Evolutionary conservation across 2,797 vertebrate species (phyloP), one percentile per base, ranked within the genome.

Genomic region (Arctocebus calabarensis): DNA sequence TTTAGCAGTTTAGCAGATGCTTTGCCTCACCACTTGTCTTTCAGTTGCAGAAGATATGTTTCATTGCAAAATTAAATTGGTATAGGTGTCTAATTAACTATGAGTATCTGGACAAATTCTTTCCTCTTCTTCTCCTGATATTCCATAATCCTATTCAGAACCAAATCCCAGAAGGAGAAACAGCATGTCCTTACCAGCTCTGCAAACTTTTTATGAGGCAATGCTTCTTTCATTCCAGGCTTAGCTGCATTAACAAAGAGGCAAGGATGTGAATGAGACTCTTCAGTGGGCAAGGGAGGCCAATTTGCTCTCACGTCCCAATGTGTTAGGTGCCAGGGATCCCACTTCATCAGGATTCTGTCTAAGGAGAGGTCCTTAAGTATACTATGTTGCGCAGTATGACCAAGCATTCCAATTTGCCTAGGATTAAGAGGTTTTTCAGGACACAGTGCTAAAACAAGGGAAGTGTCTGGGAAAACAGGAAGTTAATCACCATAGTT

Each of bases 71-170:
- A 94, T 95, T 90, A 93, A 96, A 84, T 96, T 78, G 55, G 74
- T 91, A 77, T 74, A 71, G 37, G 59, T 92, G 96, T 95, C 95
- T 97, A 97, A 97, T 97, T 97, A 97, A 75, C 77, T 82, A 43
- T 45, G 55, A 96, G 75, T 52, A 78, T 95, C 37, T 78, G 84
- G 62, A 84, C 9, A 84, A 89, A 95, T 95, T 97, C 79, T 96
- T 97, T 91, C 84, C 94, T 32, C 78, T 11, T 94, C 79, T 89
- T 95, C 57, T 91, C 59, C 43, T 96, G 95, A 87, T 89, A 88
- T 96, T 92, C 85, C 45, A 59, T 94, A 90, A 94, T 95, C 92
- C 78, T 88, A 57, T 96, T 96, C 86, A 93, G 83, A 95, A 77
- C 85, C 82, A 86, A 74, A 90, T 71, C 74, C 34, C 90, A 94